Conservation (phyloP, 1,140 invertebrate genomes). For the Brevipalpus yothersi region DNA sequence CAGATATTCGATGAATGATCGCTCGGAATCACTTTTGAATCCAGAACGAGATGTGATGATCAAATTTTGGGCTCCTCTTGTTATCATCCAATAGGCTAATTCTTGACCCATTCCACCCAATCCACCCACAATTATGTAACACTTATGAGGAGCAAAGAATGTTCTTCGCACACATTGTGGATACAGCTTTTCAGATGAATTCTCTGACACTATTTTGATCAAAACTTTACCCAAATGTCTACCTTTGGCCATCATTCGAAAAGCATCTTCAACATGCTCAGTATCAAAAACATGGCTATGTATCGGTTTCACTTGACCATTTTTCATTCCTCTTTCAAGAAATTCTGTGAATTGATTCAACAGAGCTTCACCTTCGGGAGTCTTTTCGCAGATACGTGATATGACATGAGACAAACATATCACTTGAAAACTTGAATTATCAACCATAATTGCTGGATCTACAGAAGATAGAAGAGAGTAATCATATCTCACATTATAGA, state of each 20-base stretch:
- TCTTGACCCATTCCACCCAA: constrained; percentile 85
- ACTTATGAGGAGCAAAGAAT: constrained; percentile 60
- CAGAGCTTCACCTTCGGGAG: constrained; percentile 37
- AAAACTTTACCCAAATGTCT: constrained; percentile 92
- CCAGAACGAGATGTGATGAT: constrained; percentile 72
- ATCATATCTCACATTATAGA: too few species aligned
- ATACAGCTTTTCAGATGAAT: constrained; percentile 21
- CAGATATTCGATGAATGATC: constrained; percentile 23
- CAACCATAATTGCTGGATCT: constrained; percentile 43
- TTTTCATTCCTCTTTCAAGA: constrained; percentile 51
- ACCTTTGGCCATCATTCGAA: constrained; percentile 82
- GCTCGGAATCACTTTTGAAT: constrained; percentile 60
- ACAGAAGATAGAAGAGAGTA: constrained; percentile 16
- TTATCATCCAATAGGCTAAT: constrained; percentile 62
- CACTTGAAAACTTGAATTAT: constrained; percentile 85
- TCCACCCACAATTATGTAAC: constrained; percentile 61
- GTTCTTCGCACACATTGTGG: constrained; percentile 34
- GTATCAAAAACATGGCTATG: constrained; percentile 51
- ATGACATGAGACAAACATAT: constrained; percentile 60
- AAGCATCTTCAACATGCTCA: constrained; percentile 71
- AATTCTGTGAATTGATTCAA: constrained; percentile 19
- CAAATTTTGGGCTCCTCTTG: constrained; percentile 54
- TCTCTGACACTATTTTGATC: constrained; percentile 21
- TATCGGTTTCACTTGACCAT: constrained; percentile 59
- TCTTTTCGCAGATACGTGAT: constrained; percentile 51